Evolutionary conservation across 2,797 vertebrate genomes (phyloP).

Genomic region (Hemibagrus guttatus): DNA sequence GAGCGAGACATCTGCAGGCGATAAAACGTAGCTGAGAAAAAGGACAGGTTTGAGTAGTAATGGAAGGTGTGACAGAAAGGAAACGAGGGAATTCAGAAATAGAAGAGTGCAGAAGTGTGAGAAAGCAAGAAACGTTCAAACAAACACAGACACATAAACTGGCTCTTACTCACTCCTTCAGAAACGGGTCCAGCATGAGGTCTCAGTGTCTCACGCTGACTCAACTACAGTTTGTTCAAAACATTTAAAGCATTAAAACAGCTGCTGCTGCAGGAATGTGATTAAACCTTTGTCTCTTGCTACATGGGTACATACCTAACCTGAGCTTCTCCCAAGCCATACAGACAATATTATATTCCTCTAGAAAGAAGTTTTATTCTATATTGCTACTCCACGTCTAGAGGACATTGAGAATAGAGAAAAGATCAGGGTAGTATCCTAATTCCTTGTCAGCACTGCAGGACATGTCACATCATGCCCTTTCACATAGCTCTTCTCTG

Average conservation of each 20-base stretch:
- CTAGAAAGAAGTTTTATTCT: not conserved
- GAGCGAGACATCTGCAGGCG: conserved; percentile 14
- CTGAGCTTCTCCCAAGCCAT: not conserved
- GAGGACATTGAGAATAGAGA: not conserved
- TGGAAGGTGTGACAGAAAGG: conserved; percentile 50
- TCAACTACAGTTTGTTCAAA: not conserved
- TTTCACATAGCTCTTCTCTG: not conserved
- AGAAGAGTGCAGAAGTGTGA: conserved; percentile 18
- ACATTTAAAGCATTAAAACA: not conserved
- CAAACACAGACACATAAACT: conserved; percentile 3
- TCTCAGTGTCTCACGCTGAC: conserved; percentile 2
- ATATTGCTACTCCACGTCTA: not conserved
- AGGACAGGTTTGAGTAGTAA: conserved; percentile 34
- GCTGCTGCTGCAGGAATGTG: not conserved
- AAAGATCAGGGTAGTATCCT: too few species aligned
- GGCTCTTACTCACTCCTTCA: conserved; percentile 14
- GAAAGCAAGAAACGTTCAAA: conserved; percentile 1
- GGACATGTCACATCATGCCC: conserved; percentile 14
- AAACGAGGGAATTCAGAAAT: conserved; percentile 34
- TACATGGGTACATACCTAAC: not conserved
- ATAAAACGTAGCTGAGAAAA: conserved; percentile 23
- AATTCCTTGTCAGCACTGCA: conserved; percentile 5
- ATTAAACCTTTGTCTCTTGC: not conserved
- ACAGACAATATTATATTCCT: not conserved
- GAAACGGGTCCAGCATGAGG: not conserved